phyloP scores from a whole-genome alignment of 2,888 invertebrate genomes.

The Spisula solida region DNA sequence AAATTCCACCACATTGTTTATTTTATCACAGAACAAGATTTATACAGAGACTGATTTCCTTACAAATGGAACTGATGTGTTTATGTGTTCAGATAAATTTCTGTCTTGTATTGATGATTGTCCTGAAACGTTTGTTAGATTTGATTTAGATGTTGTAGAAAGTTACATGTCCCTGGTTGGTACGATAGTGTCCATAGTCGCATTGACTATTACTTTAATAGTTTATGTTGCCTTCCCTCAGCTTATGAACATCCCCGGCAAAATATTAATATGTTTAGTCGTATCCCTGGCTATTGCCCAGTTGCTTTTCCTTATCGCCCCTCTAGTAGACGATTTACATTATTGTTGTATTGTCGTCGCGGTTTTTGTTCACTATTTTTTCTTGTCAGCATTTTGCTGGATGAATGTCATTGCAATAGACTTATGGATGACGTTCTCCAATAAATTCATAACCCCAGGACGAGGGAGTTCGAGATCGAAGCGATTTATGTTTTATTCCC shows the following conservation, averaged over 20 bases:
- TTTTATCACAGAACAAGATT: conserved; percentile 44
- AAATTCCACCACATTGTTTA: conserved; percentile 47
- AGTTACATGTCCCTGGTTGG: conserved; percentile 89
- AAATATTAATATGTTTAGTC: conserved; percentile 89
- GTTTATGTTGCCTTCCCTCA: conserved; percentile 88
- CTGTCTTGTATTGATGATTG: conserved; percentile 38
- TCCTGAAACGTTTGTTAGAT: conserved; percentile 24
- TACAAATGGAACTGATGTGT: conserved; percentile 48
- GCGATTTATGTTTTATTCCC: conserved; percentile 79
- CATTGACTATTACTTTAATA: conserved; percentile 88
- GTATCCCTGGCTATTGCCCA: conserved; percentile 88
- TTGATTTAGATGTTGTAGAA: conserved; percentile 60
- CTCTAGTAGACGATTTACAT: conserved; percentile 39
- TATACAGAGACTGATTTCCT: conserved; percentile 55
- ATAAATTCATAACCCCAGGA: conserved; percentile 56
- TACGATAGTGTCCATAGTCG: conserved; percentile 89
- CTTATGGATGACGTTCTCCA: conserved; percentile 89
- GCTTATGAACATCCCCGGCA: conserved; percentile 89
- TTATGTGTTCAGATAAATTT: conserved; percentile 66
- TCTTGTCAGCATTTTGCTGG: conserved; percentile 89
- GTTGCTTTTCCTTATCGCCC: conserved; percentile 88
- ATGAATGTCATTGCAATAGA: conserved; percentile 89
- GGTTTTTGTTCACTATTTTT: conserved; percentile 88
- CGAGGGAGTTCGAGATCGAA: conserved; percentile 66
- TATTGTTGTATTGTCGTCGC: conserved; percentile 83